These are phyloP conservation scores for Forbesichthys agassizii DNA, from an alignment of 2,113 vertebrate species.

Conservation along the genomic window DNA sequence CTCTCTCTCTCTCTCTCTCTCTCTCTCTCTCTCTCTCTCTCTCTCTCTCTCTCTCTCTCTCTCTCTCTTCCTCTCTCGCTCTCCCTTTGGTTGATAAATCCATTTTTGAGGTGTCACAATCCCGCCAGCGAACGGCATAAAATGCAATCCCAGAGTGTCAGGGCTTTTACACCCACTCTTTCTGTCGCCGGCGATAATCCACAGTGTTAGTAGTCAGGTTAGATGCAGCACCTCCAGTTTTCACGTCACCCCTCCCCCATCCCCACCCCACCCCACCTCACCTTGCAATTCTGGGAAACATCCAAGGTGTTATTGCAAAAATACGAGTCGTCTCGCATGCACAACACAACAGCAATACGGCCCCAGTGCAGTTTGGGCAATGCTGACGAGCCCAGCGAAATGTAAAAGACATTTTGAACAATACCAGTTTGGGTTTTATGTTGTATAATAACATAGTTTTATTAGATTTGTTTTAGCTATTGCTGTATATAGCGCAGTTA, in stretches of 20 bases:
- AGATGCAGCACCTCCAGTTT: slow-evolving; percentile 1
- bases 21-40: no score
- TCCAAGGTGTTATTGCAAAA: background rate
- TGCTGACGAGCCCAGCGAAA: background rate
- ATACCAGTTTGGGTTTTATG: background rate
- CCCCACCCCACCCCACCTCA: no score
- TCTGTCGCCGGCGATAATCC: slow-evolving; percentile 29
- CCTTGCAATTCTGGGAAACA: background rate
- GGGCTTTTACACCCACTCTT: slow-evolving; percentile 15
- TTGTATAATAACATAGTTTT: background rate
- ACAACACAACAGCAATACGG: background rate
- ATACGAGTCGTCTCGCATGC: background rate
- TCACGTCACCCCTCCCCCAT: background rate
- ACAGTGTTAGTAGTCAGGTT: slow-evolving; percentile 20
- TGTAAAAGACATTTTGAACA: background rate
- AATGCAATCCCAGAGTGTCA: slow-evolving; percentile 15
- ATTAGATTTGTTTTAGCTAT: background rate
- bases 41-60: background rate
- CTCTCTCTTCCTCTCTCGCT: slow-evolving; percentile 20
- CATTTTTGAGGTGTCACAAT: slow-evolving; percentile 10
- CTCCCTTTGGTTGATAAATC: background rate
- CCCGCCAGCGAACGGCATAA: slow-evolving; percentile 22
- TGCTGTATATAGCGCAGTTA: background rate
- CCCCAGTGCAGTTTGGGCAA: background rate
- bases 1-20: no score